Evolutionary conservation across 2,113 vertebrate genomes (phyloP).

Genomic region (Embiotoca jacksoni): DNA sequence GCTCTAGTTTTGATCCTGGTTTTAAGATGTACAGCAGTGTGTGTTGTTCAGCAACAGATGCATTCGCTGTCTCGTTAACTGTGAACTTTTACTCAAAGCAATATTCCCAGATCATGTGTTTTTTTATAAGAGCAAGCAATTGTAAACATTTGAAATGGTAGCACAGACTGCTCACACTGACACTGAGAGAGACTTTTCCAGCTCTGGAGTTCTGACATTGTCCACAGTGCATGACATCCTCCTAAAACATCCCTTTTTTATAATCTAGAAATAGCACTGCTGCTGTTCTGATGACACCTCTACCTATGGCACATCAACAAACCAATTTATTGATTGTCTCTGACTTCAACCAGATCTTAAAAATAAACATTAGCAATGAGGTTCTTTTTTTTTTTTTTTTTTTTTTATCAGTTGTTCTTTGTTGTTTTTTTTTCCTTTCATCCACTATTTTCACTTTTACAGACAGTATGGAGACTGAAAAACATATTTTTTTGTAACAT

Average conservation of each 20-base stretch:
- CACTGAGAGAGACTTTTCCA: conserved; percentile 49
- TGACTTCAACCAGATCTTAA: conserved; percentile 70
- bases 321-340: conserved; percentile 84
- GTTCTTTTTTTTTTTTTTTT: conserved; percentile 32
- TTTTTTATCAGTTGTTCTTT: conserved; percentile 26
- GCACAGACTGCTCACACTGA: conserved; percentile 69
- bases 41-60: conserved; percentile 42
- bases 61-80: conserved; percentile 50
- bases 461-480: conserved; percentile 75
- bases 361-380: conserved; percentile 73
- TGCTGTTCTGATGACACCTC: conserved; percentile 56
- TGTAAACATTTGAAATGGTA: conserved; percentile 80
- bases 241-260: conserved; percentile 40
- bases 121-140: conserved; percentile 75
- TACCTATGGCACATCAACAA: conserved; percentile 76
- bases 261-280: conserved; percentile 34
- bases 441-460: conserved; percentile 71
- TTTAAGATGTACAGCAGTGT: conserved; percentile 8
- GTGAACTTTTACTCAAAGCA: conserved; percentile 76
- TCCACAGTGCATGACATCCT: conserved; percentile 69
- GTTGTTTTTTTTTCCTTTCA: conserved; percentile 39
- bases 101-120: conserved; percentile 65
- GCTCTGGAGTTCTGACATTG: conserved; percentile 54
- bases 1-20: not conserved
- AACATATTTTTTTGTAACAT: conserved; percentile 66